Conservation (phyloP, 2,113 vertebrate genomes). For the Speoplatyrhinus poulsoni region DNA sequence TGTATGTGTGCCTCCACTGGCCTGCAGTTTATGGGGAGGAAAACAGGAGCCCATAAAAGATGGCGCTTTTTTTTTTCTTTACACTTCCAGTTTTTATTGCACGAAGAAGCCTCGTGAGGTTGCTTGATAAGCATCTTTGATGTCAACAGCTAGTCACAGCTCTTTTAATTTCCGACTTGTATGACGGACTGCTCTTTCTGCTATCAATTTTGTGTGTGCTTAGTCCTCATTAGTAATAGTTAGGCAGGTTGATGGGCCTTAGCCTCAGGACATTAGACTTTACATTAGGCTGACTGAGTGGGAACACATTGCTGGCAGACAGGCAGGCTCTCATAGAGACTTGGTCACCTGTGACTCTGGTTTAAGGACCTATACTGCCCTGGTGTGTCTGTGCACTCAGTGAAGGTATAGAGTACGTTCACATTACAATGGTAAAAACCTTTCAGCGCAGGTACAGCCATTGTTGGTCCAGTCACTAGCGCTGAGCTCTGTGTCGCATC, state of each 20-base stretch:
- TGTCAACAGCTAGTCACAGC: conserved; percentile 40
- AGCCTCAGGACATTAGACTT: conserved; percentile 4
- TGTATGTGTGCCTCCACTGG: conserved; percentile 46
- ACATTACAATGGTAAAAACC: no score
- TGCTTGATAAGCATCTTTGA: conserved; percentile 44
- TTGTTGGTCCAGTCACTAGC: no score
- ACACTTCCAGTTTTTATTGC: conserved; percentile 42
- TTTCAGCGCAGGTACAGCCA: no score
- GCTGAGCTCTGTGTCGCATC: no score
- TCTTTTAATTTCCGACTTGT: conserved; percentile 53
- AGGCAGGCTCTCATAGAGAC: conserved; percentile 4
- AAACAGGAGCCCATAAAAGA: conserved; percentile 47
- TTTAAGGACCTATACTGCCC: no score
- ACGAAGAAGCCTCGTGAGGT: conserved; percentile 41
- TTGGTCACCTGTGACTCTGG: no score
- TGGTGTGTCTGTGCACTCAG: no score
- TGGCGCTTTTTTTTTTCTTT: conserved; percentile 46
- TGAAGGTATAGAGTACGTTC: no score
- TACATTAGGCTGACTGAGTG: conserved; percentile 4
- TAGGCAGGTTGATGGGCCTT: conserved; percentile 23
- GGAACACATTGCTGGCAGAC: conserved; percentile 21
- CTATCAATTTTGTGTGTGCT: conserved; percentile 52
- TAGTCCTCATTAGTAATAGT: conserved; percentile 51
- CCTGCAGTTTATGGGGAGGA: conserved; percentile 34
- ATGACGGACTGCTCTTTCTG: conserved; percentile 22